Base-by-base conservation (phyloP, 2,888 invertebrate genomes). In the Noctua janthina region DNA sequence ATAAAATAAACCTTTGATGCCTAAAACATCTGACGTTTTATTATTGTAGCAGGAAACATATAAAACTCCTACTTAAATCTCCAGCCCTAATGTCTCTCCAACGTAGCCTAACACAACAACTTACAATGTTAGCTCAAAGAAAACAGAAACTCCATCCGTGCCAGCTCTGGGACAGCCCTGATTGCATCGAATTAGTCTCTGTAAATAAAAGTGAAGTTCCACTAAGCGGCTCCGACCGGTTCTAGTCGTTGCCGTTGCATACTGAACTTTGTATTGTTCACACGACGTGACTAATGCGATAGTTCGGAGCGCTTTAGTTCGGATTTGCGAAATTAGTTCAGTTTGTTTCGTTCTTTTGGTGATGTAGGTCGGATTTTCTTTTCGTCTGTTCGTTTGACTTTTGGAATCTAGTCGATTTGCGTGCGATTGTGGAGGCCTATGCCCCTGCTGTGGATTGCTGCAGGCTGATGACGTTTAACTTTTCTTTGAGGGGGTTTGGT, bases 161-260 rank as follows among this genome's bases (percentile, higher is more conserved):
- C 77, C 68, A 23, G 88, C 82, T 39, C 87, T 89, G 64, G 87
- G 85, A 54, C 88, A 90, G 64, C 89, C 89, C 90, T 89, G 83
- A 89, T 88, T 81, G 82, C 83, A 86, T 85, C 79, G 83, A 88
- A 90, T 89, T 87, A 87, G 87, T 77, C 77, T 88, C 81, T 85
- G 87, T 82, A 85, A 89, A 90, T 88, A 90, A 89, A 89, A 89
- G 89, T 85, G 89, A 85, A 88, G 87, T 83, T 81, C 79, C 82
- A 88, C 82, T 89, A 86, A 83, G 81, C 90, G 85, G 87, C 59
- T 62, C 68, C 68, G 69, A 89, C 89, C 89, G 84, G 89, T 88
- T 88, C 70, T 75, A 80, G 84, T 54, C 54, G 54, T 73, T 76
- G 87, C 82, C 54, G 64, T 77, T 77, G 87, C 87, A 77, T 75